phyloP scores from a whole-genome alignment of 2,113 vertebrate species.

The Toxotes chatareus region DNA sequence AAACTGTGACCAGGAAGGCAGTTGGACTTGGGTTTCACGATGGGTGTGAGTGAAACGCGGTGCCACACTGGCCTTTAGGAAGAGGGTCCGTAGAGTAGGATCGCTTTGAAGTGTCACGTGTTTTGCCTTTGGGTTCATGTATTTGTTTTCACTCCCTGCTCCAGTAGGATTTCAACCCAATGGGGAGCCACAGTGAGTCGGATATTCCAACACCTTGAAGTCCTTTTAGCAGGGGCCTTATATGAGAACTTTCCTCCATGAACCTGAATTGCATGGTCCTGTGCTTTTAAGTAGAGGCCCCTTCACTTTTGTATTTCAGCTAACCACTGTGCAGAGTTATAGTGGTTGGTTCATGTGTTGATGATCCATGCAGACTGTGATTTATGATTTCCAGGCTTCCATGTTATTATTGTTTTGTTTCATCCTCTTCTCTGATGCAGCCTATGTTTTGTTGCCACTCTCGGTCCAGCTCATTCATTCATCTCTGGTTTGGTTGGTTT shows the following conservation, averaged over 20 bases:
- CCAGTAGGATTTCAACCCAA: slow-evolving; percentile 67
- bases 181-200: slow-evolving; percentile 67
- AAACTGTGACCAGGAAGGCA: slow-evolving; percentile 64
- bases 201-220: slow-evolving; percentile 77
- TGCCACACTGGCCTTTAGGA: slow-evolving; percentile 67
- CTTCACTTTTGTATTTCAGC: slow-evolving; percentile 37
- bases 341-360: slow-evolving; percentile 19
- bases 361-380: slow-evolving; percentile 51
- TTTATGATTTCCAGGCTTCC: slow-evolving; percentile 55
- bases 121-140: slow-evolving; percentile 57
- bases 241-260: slow-evolving; percentile 60
- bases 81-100: slow-evolving; percentile 49
- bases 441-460: slow-evolving; percentile 7
- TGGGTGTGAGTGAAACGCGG: slow-evolving; percentile 63
- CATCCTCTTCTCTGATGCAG: slow-evolving; percentile 15
- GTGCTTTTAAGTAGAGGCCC: slow-evolving; percentile 54
- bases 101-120: slow-evolving; percentile 78
- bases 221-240: slow-evolving; percentile 64
- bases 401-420: slow-evolving; percentile 27
- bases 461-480: slow-evolving; percentile 32
- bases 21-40: slow-evolving; percentile 69
- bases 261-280: slow-evolving; percentile 49
- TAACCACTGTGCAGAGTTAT: slow-evolving; percentile 25
- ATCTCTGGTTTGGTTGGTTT: slow-evolving; percentile 32
- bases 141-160: slow-evolving; percentile 77